Percentiles rank a stretch among this genome's conserved stretches.
phyloP scores from a whole-genome alignment of 1,140 invertebrate species.

The Antheraea mylitta region DNA sequence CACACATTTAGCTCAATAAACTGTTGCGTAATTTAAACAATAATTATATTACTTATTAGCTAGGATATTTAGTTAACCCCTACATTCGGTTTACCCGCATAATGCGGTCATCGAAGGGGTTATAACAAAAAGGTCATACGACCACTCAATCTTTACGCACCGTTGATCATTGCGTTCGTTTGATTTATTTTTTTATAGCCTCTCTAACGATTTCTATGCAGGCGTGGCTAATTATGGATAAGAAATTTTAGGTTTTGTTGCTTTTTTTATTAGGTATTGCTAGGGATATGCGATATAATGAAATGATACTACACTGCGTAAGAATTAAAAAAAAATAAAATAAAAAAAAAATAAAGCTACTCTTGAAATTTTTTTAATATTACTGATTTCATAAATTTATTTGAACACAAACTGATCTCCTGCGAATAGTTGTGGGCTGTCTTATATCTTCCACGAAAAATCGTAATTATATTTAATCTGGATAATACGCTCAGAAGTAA shows the following conservation, averaged over 20 bases:
- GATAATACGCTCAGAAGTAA: too few species aligned
- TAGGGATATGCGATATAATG: too few species aligned
- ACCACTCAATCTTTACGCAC: conserved; percentile 41
- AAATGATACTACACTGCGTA: too few species aligned
- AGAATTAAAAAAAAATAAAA: neutral
- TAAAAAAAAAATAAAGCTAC: too few species aligned
- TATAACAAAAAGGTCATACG: conserved; percentile 37
- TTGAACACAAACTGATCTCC: too few species aligned
- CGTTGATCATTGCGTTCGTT: conserved; percentile 24
- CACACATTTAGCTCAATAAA: neutral
- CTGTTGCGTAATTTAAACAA: neutral
- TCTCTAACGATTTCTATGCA: conserved; percentile 50
- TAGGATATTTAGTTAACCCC: neutral
- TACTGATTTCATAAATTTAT: too few species aligned
- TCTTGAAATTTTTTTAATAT: too few species aligned
- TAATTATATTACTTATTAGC: neutral
- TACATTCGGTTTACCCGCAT: conserved; percentile 43
- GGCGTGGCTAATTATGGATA: conserved; percentile 56
- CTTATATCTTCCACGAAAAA: too few species aligned
- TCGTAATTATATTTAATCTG: too few species aligned
- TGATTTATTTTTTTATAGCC: conserved; percentile 65
- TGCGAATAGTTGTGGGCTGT: too few species aligned
- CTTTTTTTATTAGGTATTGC: neutral
- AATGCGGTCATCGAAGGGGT: conserved; percentile 38
- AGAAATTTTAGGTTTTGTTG: conserved; percentile 10